Evolutionary conservation across 2,113 vertebrate species (phyloP).

Genomic region (Cinclus cinclus): DNA sequence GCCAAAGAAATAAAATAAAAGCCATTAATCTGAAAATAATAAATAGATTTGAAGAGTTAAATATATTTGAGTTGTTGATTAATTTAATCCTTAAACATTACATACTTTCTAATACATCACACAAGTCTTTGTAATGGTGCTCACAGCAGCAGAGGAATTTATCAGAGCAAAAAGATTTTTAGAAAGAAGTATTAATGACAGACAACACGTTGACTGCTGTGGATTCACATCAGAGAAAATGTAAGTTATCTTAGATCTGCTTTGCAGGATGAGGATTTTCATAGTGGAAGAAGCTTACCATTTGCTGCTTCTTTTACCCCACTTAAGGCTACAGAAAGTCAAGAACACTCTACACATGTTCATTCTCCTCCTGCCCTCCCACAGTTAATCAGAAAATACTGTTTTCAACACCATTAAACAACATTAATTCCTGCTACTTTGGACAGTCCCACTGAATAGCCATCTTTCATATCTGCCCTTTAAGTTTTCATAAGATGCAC

Average conservation of each 20-base stretch:
- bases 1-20: constrained; percentile 13
- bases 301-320: background rate
- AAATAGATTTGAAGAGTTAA: background rate
- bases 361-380: background rate
- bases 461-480: background rate
- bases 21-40: background rate
- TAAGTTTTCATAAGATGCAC: background rate
- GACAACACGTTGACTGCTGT: background rate
- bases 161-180: background rate
- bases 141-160: background rate
- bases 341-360: background rate
- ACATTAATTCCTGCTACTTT: background rate
- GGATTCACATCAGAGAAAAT: background rate
- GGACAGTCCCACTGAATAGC: background rate
- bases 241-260: background rate
- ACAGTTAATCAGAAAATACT: background rate
- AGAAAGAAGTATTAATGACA: background rate
- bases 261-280: background rate
- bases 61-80: background rate
- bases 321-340: background rate
- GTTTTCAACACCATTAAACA: background rate
- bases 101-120: background rate
- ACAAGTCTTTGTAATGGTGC: background rate
- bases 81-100: background rate
- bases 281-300: background rate